Evolutionary conservation across 2,113 vertebrate genomes (phyloP), one percentile per base, ranked within the genome.

Genomic region (Siniperca chuatsi): DNA sequence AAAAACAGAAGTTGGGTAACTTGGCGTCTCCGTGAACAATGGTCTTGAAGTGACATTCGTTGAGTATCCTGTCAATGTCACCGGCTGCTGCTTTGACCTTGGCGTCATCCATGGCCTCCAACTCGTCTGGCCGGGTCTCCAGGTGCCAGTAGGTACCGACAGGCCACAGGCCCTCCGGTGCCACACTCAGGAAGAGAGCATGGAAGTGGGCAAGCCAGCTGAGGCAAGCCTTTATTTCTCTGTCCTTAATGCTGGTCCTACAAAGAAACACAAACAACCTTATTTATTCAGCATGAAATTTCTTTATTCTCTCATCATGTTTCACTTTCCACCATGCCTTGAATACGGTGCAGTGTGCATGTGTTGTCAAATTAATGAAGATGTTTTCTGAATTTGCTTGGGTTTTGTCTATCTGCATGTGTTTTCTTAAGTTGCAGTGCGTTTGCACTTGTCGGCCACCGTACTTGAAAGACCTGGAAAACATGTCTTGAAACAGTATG

Each of bases 71-170:
- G 91, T 96, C 93, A 4, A 96, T 95, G 66, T 93, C 80, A 0
- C 76, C 58, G 0, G 96, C 95, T 0, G 93, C 93, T 0, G 93
- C 93, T 90, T 94, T 96, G 25, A 96, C 90, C 29, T 91, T 33
- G 8, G 57, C 62, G 8, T 96, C 79, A 0, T 90, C 86, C 95
- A 95, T 93, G 75, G 88, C 93, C 79, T 95, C 94, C 83, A 96
- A 75, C 90, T 96, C 95, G 3, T 96, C 95, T 0, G 95, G 96
- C 1, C 95, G 90, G 1, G 96, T 96, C 58, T 95, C 94, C 86
- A 96, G 91, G 87, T 96, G 96, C 96, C 96, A 96, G 89, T 96
- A 96, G 40, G 96, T 96, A 0, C 95, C 95, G 1, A 95, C 66
- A 0, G 95, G 90, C 96, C 96, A 96, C 72, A 96, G 91, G 1